phyloP scores from a whole-genome alignment of 2,113 vertebrate species.

The Artemisiospiza belli region DNA sequence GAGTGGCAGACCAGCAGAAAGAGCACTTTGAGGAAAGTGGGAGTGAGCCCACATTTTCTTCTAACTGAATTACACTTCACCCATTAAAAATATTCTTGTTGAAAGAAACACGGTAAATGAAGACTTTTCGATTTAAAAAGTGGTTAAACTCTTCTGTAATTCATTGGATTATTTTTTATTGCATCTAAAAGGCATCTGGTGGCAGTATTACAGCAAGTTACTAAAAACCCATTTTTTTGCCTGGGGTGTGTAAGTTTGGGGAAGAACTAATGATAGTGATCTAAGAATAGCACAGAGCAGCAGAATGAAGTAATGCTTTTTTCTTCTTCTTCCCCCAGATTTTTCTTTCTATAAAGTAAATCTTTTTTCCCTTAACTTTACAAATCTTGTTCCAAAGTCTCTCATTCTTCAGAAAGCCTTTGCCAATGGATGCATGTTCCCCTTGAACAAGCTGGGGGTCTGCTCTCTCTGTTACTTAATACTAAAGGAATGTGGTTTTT shows the following conservation, averaged over 20 bases:
- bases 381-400: not conserved
- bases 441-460: not conserved
- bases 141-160: constrained; percentile 7
- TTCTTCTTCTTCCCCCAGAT: not conserved
- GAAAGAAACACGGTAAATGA: not conserved
- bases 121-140: constrained; percentile 27
- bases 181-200: constrained; percentile 1
- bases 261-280: not conserved
- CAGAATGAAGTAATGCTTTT: not conserved
- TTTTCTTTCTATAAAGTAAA: not conserved
- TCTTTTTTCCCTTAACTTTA: not conserved
- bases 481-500: constrained; percentile 38
- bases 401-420: constrained; percentile 1
- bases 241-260: not conserved
- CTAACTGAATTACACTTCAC: not conserved
- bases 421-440: not conserved
- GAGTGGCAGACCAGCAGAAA: constrained; percentile 51
- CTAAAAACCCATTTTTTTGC: not conserved
- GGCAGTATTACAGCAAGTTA: not conserved
- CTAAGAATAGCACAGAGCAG: not conserved
- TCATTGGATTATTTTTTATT: constrained; percentile 24
- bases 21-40: constrained; percentile 19
- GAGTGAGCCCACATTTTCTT: not conserved
- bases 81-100: constrained; percentile 1
- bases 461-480: not conserved